These are phyloP conservation scores for Megaceryle alcyon DNA, from an alignment of 2,797 vertebrate genomes.

Conservation along the genomic window DNA sequence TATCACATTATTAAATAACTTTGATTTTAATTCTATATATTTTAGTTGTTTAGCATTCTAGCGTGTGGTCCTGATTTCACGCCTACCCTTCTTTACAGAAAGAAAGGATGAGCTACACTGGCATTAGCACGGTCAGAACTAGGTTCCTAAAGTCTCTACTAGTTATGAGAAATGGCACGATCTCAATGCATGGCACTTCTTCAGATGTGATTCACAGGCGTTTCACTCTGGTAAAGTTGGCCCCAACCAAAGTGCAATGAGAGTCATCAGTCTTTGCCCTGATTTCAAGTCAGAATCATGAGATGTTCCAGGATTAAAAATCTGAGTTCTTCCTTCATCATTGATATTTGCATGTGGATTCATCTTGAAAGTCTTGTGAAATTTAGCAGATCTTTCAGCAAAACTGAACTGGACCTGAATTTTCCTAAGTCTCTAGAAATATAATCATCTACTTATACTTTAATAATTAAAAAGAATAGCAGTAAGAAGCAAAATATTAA, in stretches of 20 bases:
- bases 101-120: not conserved
- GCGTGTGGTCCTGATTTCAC: not conserved
- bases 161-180: rapidly evolving
- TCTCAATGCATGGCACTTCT: not conserved
- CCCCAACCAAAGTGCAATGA: not conserved
- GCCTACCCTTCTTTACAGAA: not conserved
- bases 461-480: not conserved
- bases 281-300: not conserved
- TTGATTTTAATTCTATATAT: not conserved
- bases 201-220: not conserved
- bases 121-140: not conserved
- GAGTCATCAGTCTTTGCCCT: not conserved
- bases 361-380: not conserved
- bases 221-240: not conserved
- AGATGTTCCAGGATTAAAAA: not conserved
- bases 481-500: not conserved
- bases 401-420: not conserved
- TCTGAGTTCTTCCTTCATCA: not conserved
- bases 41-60: not conserved
- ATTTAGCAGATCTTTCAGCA: not conserved
- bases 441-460: not conserved
- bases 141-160: not conserved
- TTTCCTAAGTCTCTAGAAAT: not conserved
- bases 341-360: not conserved
- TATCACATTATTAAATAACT: not conserved